Evolutionary conservation across 2,797 vertebrate genomes (phyloP).

Genomic region (Lithobates pipiens): DNA sequence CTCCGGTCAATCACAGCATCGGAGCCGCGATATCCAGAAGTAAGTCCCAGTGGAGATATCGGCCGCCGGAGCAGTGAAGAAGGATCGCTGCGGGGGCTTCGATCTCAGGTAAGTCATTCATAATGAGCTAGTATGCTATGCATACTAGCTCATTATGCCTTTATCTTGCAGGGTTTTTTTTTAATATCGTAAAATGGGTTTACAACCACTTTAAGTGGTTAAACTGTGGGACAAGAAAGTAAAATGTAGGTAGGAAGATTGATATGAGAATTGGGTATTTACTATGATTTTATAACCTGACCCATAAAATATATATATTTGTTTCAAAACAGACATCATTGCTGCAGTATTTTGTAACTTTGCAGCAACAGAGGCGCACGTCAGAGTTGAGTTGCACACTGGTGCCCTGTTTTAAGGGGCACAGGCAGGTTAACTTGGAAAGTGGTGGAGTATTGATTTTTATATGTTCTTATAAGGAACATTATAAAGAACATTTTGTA

Average conservation of each 20-base stretch:
- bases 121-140: too few species aligned
- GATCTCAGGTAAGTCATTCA: too few species aligned
- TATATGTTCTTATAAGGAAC: slow-evolving; percentile 26
- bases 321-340: background rate
- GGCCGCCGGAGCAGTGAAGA: too few species aligned
- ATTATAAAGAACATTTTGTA: slow-evolving; percentile 24
- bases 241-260: background rate
- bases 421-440: slow-evolving; percentile 17
- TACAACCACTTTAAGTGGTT: too few species aligned
- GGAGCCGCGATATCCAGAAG: too few species aligned
- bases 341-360: background rate
- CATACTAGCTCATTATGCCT: too few species aligned
- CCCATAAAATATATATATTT: background rate
- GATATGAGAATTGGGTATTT: background rate
- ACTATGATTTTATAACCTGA: background rate
- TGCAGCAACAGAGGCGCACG: background rate
- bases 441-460: slow-evolving; percentile 31
- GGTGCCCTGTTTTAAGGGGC: background rate
- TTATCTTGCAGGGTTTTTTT: too few species aligned
- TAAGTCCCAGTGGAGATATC: too few species aligned
- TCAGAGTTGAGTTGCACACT: background rate
- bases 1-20: too few species aligned
- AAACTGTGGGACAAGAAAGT: too few species aligned
- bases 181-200: too few species aligned
- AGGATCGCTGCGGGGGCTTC: too few species aligned